Percentiles rank a stretch among this genome's conserved stretches.
Conservation (phyloP, 35 echinoderm and acorn worm genomes). For the Heliocidaris erythrogramma region DNA sequence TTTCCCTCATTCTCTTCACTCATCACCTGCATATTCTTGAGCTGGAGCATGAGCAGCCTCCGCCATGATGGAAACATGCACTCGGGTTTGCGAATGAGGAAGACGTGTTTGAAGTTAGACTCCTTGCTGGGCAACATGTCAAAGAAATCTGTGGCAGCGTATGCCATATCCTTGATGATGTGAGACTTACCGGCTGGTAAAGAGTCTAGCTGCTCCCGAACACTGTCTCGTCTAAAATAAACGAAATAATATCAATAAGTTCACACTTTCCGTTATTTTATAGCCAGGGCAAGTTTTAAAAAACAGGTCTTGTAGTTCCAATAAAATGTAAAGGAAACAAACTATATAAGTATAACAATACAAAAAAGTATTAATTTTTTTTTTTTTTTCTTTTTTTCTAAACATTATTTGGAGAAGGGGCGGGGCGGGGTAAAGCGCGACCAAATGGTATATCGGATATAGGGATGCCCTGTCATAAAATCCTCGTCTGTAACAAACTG, state of each 20-base stretch:
- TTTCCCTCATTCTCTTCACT: not conserved
- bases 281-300: too few species aligned
- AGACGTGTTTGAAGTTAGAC: conserved; percentile 55
- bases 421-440: too few species aligned
- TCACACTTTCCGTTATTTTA: too few species aligned
- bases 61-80: conserved; percentile 57
- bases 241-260: not conserved
- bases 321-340: too few species aligned
- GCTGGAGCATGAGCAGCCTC: not conserved
- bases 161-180: conserved; percentile 70
- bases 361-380: too few species aligned
- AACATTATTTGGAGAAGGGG: too few species aligned
- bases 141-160: conserved; percentile 20
- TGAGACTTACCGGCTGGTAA: conserved; percentile 43
- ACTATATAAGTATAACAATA: too few species aligned
- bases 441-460: too few species aligned
- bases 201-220: conserved; percentile 7
- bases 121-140: conserved; percentile 14
- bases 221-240: conserved; percentile 36
- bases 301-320: too few species aligned
- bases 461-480: too few species aligned
- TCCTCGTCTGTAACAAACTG: too few species aligned
- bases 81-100: conserved; percentile 57
- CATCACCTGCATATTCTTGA: not conserved
- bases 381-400: too few species aligned